These are phyloP conservation scores for Cantharis rufa DNA, from an alignment of 2,888 invertebrate species.

Conservation along the genomic window DNA sequence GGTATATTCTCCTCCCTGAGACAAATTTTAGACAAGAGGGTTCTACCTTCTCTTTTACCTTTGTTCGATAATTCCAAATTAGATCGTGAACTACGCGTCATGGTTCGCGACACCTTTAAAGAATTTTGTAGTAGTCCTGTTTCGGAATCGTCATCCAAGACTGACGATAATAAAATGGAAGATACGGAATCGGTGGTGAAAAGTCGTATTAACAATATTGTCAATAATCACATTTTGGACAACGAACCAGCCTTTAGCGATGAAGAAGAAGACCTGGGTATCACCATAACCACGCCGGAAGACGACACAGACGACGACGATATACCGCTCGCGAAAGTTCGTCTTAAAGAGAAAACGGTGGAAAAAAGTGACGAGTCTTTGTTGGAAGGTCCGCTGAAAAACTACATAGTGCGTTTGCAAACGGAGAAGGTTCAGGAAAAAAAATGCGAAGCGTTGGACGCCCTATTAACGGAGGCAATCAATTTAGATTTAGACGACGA, in stretches of 20 bases:
- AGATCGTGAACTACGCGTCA: slow-evolving; percentile 79
- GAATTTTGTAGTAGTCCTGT: slow-evolving; percentile 77
- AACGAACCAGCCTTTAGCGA: slow-evolving; percentile 83
- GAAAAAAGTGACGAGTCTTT: slow-evolving; percentile 53
- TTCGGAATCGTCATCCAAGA: slow-evolving; percentile 59
- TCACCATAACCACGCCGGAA: slow-evolving; percentile 54
- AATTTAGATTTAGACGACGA: slow-evolving; percentile 67
- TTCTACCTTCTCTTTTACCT: slow-evolving; percentile 82
- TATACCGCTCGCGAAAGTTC: slow-evolving; percentile 77
- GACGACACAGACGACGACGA: slow-evolving; percentile 77
- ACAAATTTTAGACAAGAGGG: slow-evolving; percentile 90
- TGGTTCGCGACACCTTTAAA: slow-evolving; percentile 88
- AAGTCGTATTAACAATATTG: slow-evolving; percentile 35
- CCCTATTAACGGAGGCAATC: slow-evolving; percentile 64
- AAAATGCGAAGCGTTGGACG: slow-evolving; percentile 68
- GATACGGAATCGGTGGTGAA: slow-evolving; percentile 36
- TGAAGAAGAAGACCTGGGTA: slow-evolving; percentile 72
- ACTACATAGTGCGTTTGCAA: slow-evolving; percentile 61
- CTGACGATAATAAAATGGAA: slow-evolving; percentile 43
- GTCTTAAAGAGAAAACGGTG: slow-evolving; percentile 61
- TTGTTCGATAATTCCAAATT: slow-evolving; percentile 87
- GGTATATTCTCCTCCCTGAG: slow-evolving; percentile 82
- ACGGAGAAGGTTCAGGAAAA: slow-evolving; percentile 63
- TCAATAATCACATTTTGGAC: slow-evolving; percentile 59
- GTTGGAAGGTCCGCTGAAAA: slow-evolving; percentile 62